Base-by-base conservation (phyloP, 92 coral and sea anemone genomes). In the Palythoa grandiflora region DNA sequence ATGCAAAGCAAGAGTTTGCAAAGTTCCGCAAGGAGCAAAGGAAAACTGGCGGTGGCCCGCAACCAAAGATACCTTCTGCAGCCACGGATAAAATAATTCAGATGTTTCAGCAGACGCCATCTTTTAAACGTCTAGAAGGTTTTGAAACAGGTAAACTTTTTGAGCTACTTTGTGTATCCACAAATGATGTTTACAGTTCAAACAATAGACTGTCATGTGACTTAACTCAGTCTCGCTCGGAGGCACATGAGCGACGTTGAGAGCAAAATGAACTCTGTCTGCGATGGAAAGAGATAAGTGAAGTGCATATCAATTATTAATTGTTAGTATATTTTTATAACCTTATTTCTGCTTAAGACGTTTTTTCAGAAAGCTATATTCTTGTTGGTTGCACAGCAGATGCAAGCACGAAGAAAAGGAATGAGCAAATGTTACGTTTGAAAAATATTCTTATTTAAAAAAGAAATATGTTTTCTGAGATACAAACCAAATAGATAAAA, bases 111-210 rank as follows among this genome's bases (percentile, higher is more conserved):
- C 14, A 73, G 28, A 85, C 88, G 20, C 88, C 88, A 7, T 73
- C 88, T 8, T 73, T 85, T 75, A 85, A 75, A 9, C 73, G 80
- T 17, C 78, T 85, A 36, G 53, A 85, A 85, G 81, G 88, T 47
- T 85, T 85, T 73, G 81, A 85, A 71, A 71, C 88, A 84, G 80
- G 83, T 85, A 68, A 68, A 68, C 73, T 35, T 68, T 68, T 68
- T 14, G 1, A 59, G 20, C 73, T 68, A 21, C 73, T 68, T 83
- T 71, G 87, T 66, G 87, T 61, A 83, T 48, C 50, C 39, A 83
- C 87, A 73, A 83, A 52, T 53, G 73, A 39, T 83, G 87, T 83
- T 65, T 66, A 66, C 87, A 61, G 5, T 14, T 57, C 51, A 52
- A 79, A 79, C 85, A 57, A 79, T 79, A 79, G 85, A 79, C 65